A percentile compares a stretch with the other conserved stretches of the same genome.
Conservation (phyloP, 2,888 invertebrate genomes). For the Erebia aethiops region DNA sequence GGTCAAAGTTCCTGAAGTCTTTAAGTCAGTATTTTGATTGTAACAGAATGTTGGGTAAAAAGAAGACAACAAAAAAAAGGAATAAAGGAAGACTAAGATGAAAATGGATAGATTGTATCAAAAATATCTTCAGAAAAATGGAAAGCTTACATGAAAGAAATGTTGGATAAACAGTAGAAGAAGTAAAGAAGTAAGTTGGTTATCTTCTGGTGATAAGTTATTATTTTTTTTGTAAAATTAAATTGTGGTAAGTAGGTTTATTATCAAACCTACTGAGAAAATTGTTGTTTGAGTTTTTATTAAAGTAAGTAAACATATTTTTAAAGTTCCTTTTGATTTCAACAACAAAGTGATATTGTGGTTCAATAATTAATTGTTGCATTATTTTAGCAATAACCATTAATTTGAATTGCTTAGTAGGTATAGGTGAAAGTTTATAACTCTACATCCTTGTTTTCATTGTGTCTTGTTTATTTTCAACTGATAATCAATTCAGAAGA, state of each 20-base stretch:
- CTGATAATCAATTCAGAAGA: not conserved
- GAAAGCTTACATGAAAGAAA: too few relatives aligned
- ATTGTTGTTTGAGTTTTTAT: not conserved
- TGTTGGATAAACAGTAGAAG: too few relatives aligned
- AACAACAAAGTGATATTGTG: not conserved
- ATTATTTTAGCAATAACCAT: not conserved
- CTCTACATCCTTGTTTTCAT: not conserved
- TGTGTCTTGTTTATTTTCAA: not conserved
- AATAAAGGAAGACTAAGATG: too few relatives aligned
- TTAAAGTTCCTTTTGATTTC: not conserved
- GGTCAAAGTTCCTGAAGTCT: not conserved
- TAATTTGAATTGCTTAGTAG: not conserved
- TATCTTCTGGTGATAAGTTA: too few relatives aligned
- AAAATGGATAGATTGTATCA: too few relatives aligned
- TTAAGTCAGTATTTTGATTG: not conserved
- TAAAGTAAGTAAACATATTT: not conserved
- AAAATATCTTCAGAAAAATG: too few relatives aligned
- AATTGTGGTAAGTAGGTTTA: not conserved
- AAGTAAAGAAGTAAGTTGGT: too few relatives aligned
- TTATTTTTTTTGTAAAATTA: not conserved
- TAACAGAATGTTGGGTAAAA: not conserved
- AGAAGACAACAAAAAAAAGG: too few relatives aligned
- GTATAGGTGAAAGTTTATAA: conserved; percentile 3
- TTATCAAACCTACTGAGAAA: not conserved
- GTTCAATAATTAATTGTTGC: not conserved